These are phyloP conservation scores for Zoanthus sansibaricus DNA, from an alignment of 92 coral and sea anemone species.

Conservation along the genomic window DNA sequence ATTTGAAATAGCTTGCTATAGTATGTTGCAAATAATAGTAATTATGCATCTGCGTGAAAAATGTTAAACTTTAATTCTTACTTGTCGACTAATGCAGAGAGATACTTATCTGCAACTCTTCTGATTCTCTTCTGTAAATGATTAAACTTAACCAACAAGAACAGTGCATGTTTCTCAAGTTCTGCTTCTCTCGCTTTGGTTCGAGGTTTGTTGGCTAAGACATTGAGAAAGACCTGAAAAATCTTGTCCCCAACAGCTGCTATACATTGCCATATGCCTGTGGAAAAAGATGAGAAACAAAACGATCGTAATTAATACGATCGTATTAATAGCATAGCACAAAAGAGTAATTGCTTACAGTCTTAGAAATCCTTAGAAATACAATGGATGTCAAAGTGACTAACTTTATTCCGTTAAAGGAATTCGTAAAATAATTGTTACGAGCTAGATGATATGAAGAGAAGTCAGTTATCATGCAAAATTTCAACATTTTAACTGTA, in stretches of 20 bases:
- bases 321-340: not conserved
- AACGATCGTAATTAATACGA: not conserved
- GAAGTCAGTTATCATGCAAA: too few relatives aligned
- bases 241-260: constrained; percentile 93
- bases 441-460: too few relatives aligned
- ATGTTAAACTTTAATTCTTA: constrained; percentile 39
- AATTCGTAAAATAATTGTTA: too few relatives aligned
- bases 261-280: constrained; percentile 99
- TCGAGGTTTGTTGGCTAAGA: constrained; percentile 87
- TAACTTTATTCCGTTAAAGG: too few relatives aligned
- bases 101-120: constrained; percentile 93
- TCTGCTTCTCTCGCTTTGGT: constrained; percentile 87
- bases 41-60: not conserved
- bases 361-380: too few relatives aligned
- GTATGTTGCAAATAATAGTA: too few relatives aligned
- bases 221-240: constrained; percentile 83
- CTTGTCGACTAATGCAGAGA: constrained; percentile 93
- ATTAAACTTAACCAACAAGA: constrained; percentile 90
- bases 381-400: too few relatives aligned
- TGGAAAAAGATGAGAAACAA: not conserved
- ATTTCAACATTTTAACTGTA: too few relatives aligned
- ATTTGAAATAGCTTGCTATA: too few relatives aligned
- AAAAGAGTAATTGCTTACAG: not conserved
- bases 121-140: constrained; percentile 89
- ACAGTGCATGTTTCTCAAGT: constrained; percentile 93